Base-by-base conservation (phyloP, 2,797 vertebrate genomes). In the Smutsia temminckii region DNA sequence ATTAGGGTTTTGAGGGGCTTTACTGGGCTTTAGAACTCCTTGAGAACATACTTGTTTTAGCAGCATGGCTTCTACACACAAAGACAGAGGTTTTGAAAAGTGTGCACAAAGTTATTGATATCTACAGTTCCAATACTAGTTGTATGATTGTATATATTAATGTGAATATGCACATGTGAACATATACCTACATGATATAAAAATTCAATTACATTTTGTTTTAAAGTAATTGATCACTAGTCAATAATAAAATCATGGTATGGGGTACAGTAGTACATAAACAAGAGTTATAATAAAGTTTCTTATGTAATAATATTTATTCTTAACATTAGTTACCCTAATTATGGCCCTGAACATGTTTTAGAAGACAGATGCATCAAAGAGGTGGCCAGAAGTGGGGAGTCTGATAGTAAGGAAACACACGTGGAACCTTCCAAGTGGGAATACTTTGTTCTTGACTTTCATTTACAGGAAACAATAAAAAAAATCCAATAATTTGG, bases 41-140 rank as follows among this genome's bases (percentile, higher is more conserved):
- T 40, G 88, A 81, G 64, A 95, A 97, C 89, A 78, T 91, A 89
- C 91, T 88, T 92, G 34, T 91, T 95, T 97, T 37, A 92, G 77
- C 2, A 66, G 57, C 71, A 57, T 37, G 17, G 71, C n/a, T 96
- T 97, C 84, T 88, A 57, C 21, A 91, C 4, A 93, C 23, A 74
- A 79, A 71, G 40, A n/a, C 6, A 84, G 18, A 90, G 14, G 69
- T 92, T 91, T 96, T 61, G 21, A 79, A 53, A 81, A 81, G 6
- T 46, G 12, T 49, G n/a, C 4, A 61, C 17, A 95, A 72, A 83
- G 29, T 63, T 75, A 64, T n/a, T 37, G 17, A 46, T 53, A 91
- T 59, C 42, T 37, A 87, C 27, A 88, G 10, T 77, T 83, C 75
- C 25, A 69, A 13, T 46, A 69, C 3, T 20, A 29, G 29, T 40